Evolutionary conservation across 2,113 vertebrate species (phyloP).

Genomic region (Sphyrna mokarran): DNA sequence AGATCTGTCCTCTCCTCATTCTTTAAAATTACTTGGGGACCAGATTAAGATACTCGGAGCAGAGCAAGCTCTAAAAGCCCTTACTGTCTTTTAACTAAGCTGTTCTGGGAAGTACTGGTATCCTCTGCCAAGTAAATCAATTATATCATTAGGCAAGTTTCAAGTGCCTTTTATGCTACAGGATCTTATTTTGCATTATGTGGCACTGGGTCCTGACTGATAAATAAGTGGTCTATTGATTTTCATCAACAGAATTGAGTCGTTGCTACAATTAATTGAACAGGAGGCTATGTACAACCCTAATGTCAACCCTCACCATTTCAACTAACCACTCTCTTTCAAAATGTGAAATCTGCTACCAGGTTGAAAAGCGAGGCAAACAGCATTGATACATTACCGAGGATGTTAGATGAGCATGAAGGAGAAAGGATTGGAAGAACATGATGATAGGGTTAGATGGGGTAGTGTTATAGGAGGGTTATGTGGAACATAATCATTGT

Average conservation of each 20-base stretch:
- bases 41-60: neutral
- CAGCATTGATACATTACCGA: neutral
- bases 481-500: too few relatives aligned
- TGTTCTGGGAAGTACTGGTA: neutral
- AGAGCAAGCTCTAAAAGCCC: neutral
- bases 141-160: neutral
- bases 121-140: neutral
- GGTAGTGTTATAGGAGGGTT: neutral
- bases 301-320: neutral
- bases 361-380: neutral
- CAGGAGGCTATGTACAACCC: neutral
- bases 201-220: neutral
- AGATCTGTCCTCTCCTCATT: neutral
- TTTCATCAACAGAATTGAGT: neutral
- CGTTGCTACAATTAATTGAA: neutral
- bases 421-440: neutral
- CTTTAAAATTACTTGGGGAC: neutral
- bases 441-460: neutral
- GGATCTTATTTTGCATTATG: neutral
- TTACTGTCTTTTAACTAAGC: neutral
- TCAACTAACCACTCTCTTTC: neutral
- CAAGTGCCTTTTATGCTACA: neutral
- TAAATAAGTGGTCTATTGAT: neutral
- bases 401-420: neutral
- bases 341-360: neutral